Evolutionary conservation across 2,113 vertebrate species (phyloP).

Genomic region (Oncorhynchus kisutch): DNA sequence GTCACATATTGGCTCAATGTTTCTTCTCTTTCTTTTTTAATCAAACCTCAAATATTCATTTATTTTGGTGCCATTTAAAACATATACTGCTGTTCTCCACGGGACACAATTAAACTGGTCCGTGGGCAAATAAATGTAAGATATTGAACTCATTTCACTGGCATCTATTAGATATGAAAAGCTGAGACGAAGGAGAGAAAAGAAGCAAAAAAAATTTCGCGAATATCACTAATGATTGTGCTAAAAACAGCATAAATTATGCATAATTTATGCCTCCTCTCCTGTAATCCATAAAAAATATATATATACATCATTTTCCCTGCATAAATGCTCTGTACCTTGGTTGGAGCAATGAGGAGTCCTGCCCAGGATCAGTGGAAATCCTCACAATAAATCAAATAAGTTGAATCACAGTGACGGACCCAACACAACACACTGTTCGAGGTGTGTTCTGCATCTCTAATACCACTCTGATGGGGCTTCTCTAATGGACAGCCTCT

Average conservation of each 20-base stretch:
- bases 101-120: constrained; percentile 88
- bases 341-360: constrained; percentile 85
- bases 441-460: constrained; percentile 74
- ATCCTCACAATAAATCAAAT: constrained; percentile 87
- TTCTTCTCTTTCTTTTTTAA: constrained; percentile 73
- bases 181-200: constrained; percentile 71
- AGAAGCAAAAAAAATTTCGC: constrained; percentile 89
- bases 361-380: constrained; percentile 87
- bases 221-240: constrained; percentile 99
- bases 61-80: constrained; percentile 92
- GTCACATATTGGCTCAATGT: constrained; percentile 82
- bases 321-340: constrained; percentile 97
- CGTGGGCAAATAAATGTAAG: constrained; percentile 90
- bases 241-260: constrained; percentile 99
- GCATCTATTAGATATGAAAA: constrained; percentile 92
- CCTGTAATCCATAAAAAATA: constrained; percentile 99
- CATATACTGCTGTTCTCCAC: constrained; percentile 83
- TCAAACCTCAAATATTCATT: constrained; percentile 90
- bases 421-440: constrained; percentile 76
- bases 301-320: constrained; percentile 89
- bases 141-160: constrained; percentile 88
- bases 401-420: constrained; percentile 71
- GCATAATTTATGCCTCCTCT: constrained; percentile 95
- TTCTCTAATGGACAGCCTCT: constrained; percentile 16
- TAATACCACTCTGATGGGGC: constrained; percentile 62